Conservation (phyloP, 2,113 vertebrate species). For the Cynopterus brachyotis region DNA sequence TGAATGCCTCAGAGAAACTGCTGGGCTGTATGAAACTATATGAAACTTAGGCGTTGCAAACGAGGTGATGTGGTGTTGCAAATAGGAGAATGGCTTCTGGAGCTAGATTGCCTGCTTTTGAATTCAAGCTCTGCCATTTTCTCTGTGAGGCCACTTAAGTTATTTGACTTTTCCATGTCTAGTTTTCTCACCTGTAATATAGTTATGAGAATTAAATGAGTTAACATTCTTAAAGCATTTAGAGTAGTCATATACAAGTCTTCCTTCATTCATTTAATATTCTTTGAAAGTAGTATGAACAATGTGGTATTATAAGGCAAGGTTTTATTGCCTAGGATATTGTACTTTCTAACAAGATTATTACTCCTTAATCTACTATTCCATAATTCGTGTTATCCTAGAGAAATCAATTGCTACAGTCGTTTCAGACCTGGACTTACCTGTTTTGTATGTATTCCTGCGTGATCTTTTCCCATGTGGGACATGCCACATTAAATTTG, state of each 20-base stretch:
- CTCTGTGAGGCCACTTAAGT: neutral
- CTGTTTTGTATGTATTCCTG: neutral
- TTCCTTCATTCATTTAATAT: neutral
- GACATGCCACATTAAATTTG: neutral
- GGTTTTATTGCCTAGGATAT: neutral
- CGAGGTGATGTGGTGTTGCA: accelerated
- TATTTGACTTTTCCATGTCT: neutral
- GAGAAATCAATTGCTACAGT: neutral
- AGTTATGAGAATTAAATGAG: neutral
- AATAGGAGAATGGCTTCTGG: neutral
- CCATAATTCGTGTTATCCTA: neutral
- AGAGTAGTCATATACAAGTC: neutral
- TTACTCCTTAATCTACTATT: neutral
- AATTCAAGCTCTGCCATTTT: neutral
- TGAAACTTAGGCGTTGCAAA: too few species aligned
- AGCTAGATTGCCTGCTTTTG: neutral
- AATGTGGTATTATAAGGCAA: neutral
- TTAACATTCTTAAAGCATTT: neutral
- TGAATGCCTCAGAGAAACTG: neutral
- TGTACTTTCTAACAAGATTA: neutral
- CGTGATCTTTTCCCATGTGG: neutral
- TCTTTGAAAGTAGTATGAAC: neutral
- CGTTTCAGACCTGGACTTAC: neutral
- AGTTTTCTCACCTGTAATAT: neutral
- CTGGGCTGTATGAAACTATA: too few species aligned